Evolutionary conservation across 2,113 vertebrate genomes (phyloP).

Genomic region (Numenius arquata): DNA sequence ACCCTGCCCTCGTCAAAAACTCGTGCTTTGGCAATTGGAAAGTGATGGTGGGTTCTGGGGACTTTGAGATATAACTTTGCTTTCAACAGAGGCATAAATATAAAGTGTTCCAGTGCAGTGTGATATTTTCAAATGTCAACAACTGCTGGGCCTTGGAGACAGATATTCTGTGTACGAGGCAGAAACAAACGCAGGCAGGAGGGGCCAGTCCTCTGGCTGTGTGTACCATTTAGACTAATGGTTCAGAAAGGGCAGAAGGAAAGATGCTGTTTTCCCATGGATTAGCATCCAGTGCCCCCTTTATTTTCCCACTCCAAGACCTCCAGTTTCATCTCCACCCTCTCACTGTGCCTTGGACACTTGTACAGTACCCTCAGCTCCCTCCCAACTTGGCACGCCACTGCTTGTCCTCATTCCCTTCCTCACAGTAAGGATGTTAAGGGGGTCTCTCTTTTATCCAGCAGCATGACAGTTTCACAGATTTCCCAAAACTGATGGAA

Average conservation of each 20-base stretch:
- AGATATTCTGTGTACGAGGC: background rate
- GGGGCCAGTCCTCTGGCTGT: background rate
- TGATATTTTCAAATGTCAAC: slow-evolving; percentile 45
- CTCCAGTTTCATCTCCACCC: background rate
- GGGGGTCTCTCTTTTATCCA: background rate
- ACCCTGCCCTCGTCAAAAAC: slow-evolving; percentile 27
- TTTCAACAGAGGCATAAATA: slow-evolving; percentile 47
- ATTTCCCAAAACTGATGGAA: background rate
- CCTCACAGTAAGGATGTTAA: background rate
- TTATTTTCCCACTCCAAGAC: background rate
- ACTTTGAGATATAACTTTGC: slow-evolving; percentile 16
- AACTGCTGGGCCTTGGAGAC: slow-evolving; percentile 6
- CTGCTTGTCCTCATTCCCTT: background rate
- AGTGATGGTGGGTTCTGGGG: slow-evolving; percentile 9
- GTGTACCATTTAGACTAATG: background rate
- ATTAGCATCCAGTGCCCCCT: background rate
- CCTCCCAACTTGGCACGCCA: accelerated
- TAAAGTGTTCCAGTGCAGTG: slow-evolving; percentile 9
- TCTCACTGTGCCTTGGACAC: background rate
- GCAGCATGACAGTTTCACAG: background rate
- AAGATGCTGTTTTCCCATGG: background rate
- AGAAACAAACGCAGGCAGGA: background rate
- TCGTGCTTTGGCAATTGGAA: slow-evolving; percentile 16
- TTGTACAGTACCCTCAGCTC: background rate
- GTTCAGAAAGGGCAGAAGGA: background rate